These are phyloP conservation scores for Agrotis exclamationis DNA, from an alignment of 2,888 invertebrate genomes.

Conservation along the genomic window DNA sequence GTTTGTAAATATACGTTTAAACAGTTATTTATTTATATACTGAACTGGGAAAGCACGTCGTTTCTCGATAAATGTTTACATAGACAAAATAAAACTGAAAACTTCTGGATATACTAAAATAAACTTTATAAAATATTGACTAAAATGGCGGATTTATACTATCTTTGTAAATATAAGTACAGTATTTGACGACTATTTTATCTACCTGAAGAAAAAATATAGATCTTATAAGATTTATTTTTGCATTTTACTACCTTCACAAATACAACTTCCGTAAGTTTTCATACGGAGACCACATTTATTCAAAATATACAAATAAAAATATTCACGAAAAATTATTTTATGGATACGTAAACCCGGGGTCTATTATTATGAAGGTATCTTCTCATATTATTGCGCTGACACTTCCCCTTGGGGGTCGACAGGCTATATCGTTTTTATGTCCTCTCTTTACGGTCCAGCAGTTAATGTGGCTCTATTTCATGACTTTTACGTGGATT, in stretches of 20 bases:
- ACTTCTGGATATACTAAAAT: neutral
- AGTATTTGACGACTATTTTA: too few relatives aligned
- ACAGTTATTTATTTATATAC: neutral
- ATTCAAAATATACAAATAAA: constrained; percentile 44
- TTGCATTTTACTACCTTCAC: constrained; percentile 11
- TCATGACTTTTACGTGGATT: constrained; percentile 53
- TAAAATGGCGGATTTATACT: too few relatives aligned
- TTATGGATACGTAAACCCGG: constrained; percentile 55
- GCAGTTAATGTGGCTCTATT: constrained; percentile 61
- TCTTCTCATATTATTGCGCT: constrained; percentile 57
- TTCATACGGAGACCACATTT: constrained; percentile 22
- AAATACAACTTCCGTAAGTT: neutral
- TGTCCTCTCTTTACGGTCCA: constrained; percentile 48
- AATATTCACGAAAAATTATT: constrained; percentile 54
- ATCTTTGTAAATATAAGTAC: too few relatives aligned
- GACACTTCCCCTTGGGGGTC: constrained; percentile 55
- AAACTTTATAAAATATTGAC: neutral
- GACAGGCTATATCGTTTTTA: constrained; percentile 60
- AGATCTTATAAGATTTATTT: neutral
- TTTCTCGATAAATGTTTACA: neutral
- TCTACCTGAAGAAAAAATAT: neutral
- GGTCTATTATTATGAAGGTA: constrained; percentile 52
- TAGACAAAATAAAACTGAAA: neutral
- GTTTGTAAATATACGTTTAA: neutral
- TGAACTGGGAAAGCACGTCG: neutral